phyloP scores from a whole-genome alignment of 2,113 vertebrate genomes.

The Callaeas wilsoni region DNA sequence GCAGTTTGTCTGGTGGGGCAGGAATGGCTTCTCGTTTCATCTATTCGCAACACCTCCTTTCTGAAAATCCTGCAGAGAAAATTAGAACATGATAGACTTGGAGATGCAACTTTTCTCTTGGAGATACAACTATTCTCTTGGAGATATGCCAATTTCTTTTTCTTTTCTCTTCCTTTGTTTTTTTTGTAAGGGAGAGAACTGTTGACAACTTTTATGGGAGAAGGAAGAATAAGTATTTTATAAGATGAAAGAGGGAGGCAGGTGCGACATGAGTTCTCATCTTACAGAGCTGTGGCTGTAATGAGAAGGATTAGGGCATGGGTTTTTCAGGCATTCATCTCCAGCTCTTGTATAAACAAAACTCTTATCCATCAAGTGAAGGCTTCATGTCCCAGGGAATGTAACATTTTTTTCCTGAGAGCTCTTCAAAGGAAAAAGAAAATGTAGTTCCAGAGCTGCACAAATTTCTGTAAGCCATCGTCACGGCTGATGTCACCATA shows the following conservation, averaged over 20 bases:
- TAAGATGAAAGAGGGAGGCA: not conserved
- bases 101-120: not conserved
- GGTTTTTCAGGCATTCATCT: not conserved
- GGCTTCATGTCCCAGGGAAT: not conserved
- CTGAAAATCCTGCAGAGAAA: not conserved
- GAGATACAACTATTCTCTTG: not conserved
- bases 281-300: not conserved
- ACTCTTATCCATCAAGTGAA: not conserved
- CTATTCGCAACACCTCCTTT: not conserved
- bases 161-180: rapidly evolving
- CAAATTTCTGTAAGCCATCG: not conserved
- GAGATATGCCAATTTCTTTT: not conserved
- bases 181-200: not conserved
- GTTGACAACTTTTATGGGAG: not conserved
- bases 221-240: not conserved
- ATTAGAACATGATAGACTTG: not conserved
- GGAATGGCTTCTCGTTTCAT: not conserved
- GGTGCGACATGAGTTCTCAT: not conserved
- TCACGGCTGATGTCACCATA: not conserved
- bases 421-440: not conserved
- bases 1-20: not conserved
- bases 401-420: not conserved
- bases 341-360: slow-evolving; percentile 14
- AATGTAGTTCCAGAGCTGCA: not conserved
- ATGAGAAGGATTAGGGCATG: not conserved